These are phyloP conservation scores for Melanotaenia nigrans DNA, from an alignment of 2,797 vertebrate species.

Conservation along the genomic window DNA sequence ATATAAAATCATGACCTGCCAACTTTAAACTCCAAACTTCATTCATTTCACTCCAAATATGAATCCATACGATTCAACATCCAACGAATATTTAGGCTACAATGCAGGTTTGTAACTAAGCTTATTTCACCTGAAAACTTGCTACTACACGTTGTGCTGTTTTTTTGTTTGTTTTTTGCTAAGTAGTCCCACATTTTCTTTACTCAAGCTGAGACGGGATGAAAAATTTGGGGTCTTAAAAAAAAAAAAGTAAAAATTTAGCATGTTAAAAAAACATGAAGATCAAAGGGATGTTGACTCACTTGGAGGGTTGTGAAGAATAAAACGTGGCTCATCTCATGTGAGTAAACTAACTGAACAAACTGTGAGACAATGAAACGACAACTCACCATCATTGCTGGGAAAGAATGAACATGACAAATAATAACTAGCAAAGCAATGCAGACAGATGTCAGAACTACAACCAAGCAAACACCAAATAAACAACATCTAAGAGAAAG, in stretches of 20 bases:
- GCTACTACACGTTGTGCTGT: constrained; percentile 59
- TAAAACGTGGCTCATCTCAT: not conserved
- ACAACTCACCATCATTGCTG: constrained; percentile 38
- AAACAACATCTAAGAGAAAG: constrained; percentile 6
- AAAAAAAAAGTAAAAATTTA: not conserved
- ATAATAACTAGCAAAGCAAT: constrained; percentile 2
- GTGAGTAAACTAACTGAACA: constrained; percentile 31
- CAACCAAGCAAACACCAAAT: constrained; percentile 19
- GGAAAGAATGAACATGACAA: constrained; percentile 24
- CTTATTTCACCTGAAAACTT: constrained; percentile 47
- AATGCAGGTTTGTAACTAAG: constrained; percentile 35
- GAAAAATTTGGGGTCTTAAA: not conserved
- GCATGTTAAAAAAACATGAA: not conserved
- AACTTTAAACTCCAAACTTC: not conserved
- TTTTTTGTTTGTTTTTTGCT: constrained; percentile 28
- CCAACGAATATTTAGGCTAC: constrained; percentile 39
- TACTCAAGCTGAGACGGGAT: not conserved
- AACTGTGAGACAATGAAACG: constrained; percentile 47
- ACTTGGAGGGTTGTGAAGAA: constrained; percentile 1
- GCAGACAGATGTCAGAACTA: not conserved
- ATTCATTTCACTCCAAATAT: constrained; percentile 24
- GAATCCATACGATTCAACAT: constrained; percentile 27
- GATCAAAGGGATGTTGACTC: constrained; percentile 9
- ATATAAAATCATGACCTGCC: constrained; percentile 10
- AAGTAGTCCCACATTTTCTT: not conserved